phyloP scores from a whole-genome alignment of 1,140 invertebrate genomes.

The Anthonomus grandis region DNA sequence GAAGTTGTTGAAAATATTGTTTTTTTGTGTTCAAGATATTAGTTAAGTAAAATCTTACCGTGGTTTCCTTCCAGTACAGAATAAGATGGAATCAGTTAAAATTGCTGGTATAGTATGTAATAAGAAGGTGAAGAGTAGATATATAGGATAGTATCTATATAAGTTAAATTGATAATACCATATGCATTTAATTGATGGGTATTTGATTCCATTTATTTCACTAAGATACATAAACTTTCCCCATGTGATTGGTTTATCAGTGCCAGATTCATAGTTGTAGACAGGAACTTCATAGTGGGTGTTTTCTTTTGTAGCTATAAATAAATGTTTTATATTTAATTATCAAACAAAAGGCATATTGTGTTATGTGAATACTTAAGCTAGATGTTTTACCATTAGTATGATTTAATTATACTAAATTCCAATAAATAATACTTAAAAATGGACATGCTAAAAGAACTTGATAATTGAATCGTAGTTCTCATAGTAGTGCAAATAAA shows the following conservation, averaged over 20 bases:
- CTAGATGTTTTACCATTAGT: too few species aligned
- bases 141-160: conserved; percentile 48
- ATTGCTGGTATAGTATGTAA: conserved; percentile 61
- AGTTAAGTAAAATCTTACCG: conserved; percentile 51
- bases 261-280: conserved; percentile 69
- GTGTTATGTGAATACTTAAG: too few species aligned
- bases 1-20: too few species aligned
- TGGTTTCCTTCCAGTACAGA: conserved; percentile 58
- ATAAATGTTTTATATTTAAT: too few species aligned
- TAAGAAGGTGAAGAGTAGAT: conserved; percentile 51
- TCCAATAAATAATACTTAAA: too few species aligned
- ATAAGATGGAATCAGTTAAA: conserved; percentile 54
- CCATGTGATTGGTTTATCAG: conserved; percentile 59
- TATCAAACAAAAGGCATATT: too few species aligned
- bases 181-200: conserved; percentile 35
- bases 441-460: too few species aligned
- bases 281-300: conserved; percentile 53
- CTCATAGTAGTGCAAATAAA: too few species aligned
- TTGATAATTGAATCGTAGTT: too few species aligned
- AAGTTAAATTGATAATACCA: conserved; percentile 53
- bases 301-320: conserved; percentile 14
- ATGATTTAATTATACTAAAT: too few species aligned
- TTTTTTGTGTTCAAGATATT: too few species aligned
- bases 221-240: conserved; percentile 32
- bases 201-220: conserved; percentile 20